A percentile compares a stretch with the other conserved stretches of the same genome.
phyloP scores from a whole-genome alignment of 1,140 invertebrate genomes.

The Drosophila mojavensis region DNA sequence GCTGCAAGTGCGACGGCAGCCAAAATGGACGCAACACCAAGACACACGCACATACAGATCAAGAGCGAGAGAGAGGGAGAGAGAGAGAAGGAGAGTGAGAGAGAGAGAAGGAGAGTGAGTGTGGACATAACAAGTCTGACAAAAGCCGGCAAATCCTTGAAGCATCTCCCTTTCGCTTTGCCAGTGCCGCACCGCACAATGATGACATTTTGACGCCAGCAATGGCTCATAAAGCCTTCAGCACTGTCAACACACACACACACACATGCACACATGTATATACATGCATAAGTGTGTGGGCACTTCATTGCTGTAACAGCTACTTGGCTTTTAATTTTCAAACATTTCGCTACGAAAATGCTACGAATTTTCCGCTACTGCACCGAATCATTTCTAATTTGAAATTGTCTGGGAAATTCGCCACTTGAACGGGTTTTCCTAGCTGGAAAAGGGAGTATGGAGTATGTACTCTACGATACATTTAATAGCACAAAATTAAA shows the following conservation, averaged over 20 bases:
- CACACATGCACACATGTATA: conserved; percentile 14
- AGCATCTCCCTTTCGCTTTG: conserved; percentile 41
- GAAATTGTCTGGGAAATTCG: conserved; percentile 39
- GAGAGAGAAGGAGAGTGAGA: conserved; percentile 9
- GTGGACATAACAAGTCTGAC: conserved; percentile 51
- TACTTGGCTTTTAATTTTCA: conserved; percentile 64
- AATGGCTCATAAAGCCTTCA: conserved; percentile 81
- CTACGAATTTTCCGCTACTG: conserved; percentile 31
- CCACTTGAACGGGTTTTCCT: conserved; percentile 2
- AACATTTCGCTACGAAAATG: conserved; percentile 39
- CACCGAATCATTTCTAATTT: conserved; percentile 45
- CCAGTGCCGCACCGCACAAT: conserved; percentile 49
- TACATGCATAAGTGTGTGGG: conserved; percentile 13
- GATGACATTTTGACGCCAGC: conserved; percentile 78
- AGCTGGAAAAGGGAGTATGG: conserved; percentile 7
- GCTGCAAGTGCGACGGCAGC: conserved; percentile 33
- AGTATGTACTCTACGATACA: too few species aligned
- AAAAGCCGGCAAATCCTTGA: conserved; percentile 65
- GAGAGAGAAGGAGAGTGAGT: not conserved
- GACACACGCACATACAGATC: conserved; percentile 29
- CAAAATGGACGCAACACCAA: conserved; percentile 33
- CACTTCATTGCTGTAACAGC: conserved; percentile 38
- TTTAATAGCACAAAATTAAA: too few species aligned
- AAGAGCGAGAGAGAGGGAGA: not conserved
- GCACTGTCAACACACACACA: conserved; percentile 30